Base-by-base conservation (phyloP, 2,113 vertebrate genomes). In the Guaruba guarouba region DNA sequence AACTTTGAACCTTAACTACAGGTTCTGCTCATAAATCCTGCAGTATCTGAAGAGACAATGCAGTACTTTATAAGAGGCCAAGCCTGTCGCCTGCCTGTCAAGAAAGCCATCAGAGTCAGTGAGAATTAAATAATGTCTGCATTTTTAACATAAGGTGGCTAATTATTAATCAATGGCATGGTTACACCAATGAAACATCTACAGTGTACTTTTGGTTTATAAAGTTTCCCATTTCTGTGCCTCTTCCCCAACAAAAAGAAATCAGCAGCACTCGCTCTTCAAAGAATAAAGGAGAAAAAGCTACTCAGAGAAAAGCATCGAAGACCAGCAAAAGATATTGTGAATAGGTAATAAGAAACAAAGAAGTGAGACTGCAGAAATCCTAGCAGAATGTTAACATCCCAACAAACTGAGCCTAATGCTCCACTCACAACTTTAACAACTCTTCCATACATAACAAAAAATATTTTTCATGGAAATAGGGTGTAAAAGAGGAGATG, bases 381-480 rank as follows among this genome's bases (percentile, higher is more conserved):
- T 82, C 44, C 59, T 86, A 86, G 49, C 62, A 92, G 52, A 64
- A 84, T 54, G 44, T 78, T 96, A 87, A 81, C n/a, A 51, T 61
- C 48, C 51, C 13, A 10, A 75, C 46, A 81, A 96, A 52, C 33
- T 24, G 16, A 93, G 62, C 13, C 54, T 74, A 91, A 88, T 71
- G 57, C 33, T 95, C 70, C 81, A 82, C 92, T 96, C 90, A 69
- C 66, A 89, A 91, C 44, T 86, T 93, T 25, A 95, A 91, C 57
- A 83, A 54, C 51, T 79, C 76, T 81, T 49, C 77, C 51, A 91
- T 55, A 91, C 23, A 48, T 67, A 93, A 89, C 48, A 85, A 70
- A 88, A 95, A 92, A 63, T 90, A 71, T 79, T 95, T 93, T 96
- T 92, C 86, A 93, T 83, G 92, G 44, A 91, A 92, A 95, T 66